Base-by-base conservation (phyloP, 92 coral and sea anemone genomes). In the Muricea muricata region DNA sequence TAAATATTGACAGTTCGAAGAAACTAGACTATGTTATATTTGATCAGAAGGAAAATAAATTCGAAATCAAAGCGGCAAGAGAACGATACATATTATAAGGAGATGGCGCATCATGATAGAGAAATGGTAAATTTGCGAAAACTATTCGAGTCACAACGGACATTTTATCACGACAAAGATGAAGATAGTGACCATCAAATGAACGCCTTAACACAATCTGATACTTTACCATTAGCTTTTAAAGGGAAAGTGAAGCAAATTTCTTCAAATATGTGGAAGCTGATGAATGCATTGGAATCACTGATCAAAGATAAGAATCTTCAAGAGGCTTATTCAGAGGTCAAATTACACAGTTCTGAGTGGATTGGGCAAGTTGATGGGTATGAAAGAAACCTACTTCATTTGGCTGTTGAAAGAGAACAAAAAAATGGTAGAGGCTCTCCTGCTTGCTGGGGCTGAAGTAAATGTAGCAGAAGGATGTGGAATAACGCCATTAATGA, bases 291-390 rank as follows among this genome's bases (percentile, higher is more conserved):
- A 15, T 4, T 63, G 70, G 15, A 63, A 32, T 25, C 9, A 15
- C 20, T 63, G 24, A 13, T 31, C 2, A 4, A 25, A 63, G 32
- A 25, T 63, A 63, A 25, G 39, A 63, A 63, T 58, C n/a, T 65
- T 15, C n/a, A 18, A 13, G 78, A 61, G 30, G 30, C 52, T 21
- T 73, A 57, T 18, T 34, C 47, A 28, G 63, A 15, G 15, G 34
- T 81, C 8, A 61, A 81, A 29, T 37, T 25, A 12, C 45, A 20
- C 11, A 23, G 6, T 28, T 73, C 75, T 25, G 26, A n/a, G 56
- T 81, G 85, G 85, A 39, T 81, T 20, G 73, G 76, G 31, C 15
- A 46, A 15, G 57, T 37, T 3, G 85, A 80, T 80, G 85, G 28
- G 0, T 65, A 80, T 24, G 75, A 65, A 14, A 15, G 85, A 21